Evolutionary conservation across 2,888 invertebrate species (phyloP).

Genomic region (Agrilus biguttatus): DNA sequence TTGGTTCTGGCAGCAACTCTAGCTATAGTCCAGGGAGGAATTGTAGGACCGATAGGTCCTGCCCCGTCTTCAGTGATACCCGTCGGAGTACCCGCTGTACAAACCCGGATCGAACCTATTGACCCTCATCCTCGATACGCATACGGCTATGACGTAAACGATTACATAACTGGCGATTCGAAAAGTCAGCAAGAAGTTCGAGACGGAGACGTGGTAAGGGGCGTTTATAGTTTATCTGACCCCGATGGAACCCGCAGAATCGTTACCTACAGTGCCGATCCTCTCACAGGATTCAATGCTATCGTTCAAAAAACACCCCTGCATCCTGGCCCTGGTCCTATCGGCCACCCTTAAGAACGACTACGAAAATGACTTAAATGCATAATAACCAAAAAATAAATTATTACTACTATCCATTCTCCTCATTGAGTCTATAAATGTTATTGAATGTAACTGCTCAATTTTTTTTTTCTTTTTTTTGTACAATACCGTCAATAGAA

Average conservation of each 20-base stretch:
- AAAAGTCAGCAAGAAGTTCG: conserved; percentile 28
- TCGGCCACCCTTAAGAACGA: no score
- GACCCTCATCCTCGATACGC: conserved; percentile 27
- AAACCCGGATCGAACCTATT: conserved; percentile 22
- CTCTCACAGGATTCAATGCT: conserved; percentile 26
- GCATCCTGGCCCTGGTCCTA: neutral
- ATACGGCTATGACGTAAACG: conserved; percentile 27
- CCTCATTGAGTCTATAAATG: no score
- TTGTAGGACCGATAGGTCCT: conserved; percentile 7
- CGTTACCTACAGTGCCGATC: conserved; percentile 25
- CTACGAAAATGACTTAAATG: no score
- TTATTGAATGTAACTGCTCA: no score
- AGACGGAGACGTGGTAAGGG: conserved; percentile 24
- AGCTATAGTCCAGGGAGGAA: conserved; percentile 10
- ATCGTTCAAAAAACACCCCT: conserved; percentile 22
- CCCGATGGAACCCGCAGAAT: conserved; percentile 26
- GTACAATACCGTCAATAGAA: no score
- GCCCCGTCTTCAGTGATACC: conserved; percentile 11
- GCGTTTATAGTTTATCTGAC: conserved; percentile 27
- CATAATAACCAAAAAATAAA: no score
- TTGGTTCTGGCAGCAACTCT: conserved; percentile 10
- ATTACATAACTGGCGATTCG: conserved; percentile 26
- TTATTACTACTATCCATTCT: no score
- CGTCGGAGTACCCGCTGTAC: conserved; percentile 16
- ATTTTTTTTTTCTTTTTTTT: no score